Evolutionary conservation across 2,113 vertebrate genomes (phyloP), one percentile per base, ranked within the genome.

Genomic region (Trachemys scripta): DNA sequence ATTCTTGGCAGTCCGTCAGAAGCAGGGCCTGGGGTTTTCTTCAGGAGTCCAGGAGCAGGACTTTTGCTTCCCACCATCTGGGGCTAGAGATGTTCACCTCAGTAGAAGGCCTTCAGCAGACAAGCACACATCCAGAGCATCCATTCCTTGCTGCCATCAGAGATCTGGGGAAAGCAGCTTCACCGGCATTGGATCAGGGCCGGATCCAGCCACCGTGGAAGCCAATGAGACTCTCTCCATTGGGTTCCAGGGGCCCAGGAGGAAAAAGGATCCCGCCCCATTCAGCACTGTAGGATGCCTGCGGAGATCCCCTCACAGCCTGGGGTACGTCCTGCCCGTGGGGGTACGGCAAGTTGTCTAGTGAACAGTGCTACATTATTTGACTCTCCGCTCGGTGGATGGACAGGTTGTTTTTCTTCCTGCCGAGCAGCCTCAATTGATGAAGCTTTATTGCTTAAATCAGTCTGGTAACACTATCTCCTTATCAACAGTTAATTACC

Each of bases 401-500:
- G 8, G 57, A 38, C 0, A 2, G 79, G 69, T 57, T 11, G 88
- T 13, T 47, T 2, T 62, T 65, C 7, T 84, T 22, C 0, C 19
- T 57, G 62, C 95, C 22, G 31, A 85, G 81, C 14, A 1, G n/a
- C 82, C 91, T 75, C 12, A 75, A 35, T 4, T 29, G 2, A 0
- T 3, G 29, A 82, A 49, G 57, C 50, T 53, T 0, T 3, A 3
- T 6, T 31, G 47, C 24, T 13, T 6, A 17, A 16, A 54, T 53
- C 78, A 45, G 82, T 14, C 59, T 65, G n/a, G 1, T 8, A 38
- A 7, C 53, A 22, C 5, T 0, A 16, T n/a, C 7, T 5, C 27
- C 0, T 0, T n/a, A 16, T 1, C 0, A 0, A 80, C 2, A 69
- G 38, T 1, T 88, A 45, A n/a, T 59, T 14, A 20, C 84, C 51